A percentile compares a stretch with the other conserved stretches of the same genome.
Conservation (phyloP, 2,797 vertebrate genomes). For the Neoniphon sammara region DNA sequence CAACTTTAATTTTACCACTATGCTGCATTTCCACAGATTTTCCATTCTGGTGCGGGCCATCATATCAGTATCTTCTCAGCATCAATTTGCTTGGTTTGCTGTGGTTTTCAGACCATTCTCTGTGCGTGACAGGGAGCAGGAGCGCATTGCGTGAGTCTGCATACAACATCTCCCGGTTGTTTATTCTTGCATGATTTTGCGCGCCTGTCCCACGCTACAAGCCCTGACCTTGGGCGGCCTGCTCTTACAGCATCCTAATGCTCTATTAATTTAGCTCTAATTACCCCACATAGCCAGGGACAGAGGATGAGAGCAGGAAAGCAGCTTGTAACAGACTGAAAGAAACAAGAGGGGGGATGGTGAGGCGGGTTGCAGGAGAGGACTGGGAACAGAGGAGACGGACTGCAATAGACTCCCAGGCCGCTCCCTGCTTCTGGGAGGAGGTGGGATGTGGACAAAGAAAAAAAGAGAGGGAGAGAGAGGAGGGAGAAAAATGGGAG, state of each 20-base stretch:
- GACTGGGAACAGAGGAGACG: conserved; percentile 28
- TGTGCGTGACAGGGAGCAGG: neutral
- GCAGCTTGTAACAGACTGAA: conserved; percentile 44
- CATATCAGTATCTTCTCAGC: conserved; percentile 25
- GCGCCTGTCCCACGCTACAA: conserved; percentile 9
- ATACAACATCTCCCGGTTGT: conserved; percentile 12
- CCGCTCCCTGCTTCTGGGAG: conserved; percentile 49
- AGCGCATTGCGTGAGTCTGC: neutral
- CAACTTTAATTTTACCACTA: neutral
- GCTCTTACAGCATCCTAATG: conserved; percentile 58
- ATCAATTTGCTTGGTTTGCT: conserved; percentile 7
- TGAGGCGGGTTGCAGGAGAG: neutral
- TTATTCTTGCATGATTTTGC: conserved; percentile 22
- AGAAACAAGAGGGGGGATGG: conserved; percentile 23
- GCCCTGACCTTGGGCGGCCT: conserved; percentile 56
- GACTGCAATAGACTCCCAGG: conserved; percentile 52
- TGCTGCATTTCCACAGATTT: neutral
- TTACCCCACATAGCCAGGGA: conserved; percentile 42
- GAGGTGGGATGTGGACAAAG: conserved; percentile 34
- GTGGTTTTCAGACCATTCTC: neutral
- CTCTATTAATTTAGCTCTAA: conserved; percentile 60
- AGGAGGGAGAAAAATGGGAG: conserved; percentile 40
- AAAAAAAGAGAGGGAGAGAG: conserved; percentile 34
- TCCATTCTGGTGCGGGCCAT: conserved; percentile 9
- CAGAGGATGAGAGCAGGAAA: conserved; percentile 41